Evolutionary conservation across 2,888 invertebrate species (phyloP), one percentile per base, ranked within the genome.

Genomic region (Gortyna flavago): DNA sequence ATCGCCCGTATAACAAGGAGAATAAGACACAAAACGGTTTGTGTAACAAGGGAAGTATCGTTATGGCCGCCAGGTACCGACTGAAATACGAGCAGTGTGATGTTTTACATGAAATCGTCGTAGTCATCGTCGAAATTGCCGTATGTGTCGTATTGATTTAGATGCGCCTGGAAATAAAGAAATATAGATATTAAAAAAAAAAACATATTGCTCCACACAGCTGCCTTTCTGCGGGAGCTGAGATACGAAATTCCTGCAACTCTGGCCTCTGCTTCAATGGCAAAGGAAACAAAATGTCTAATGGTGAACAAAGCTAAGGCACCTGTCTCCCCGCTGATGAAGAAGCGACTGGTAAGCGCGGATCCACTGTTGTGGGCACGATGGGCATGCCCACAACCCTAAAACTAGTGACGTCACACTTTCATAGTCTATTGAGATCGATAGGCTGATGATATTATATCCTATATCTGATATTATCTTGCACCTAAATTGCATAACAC

Each of bases 81-180:
- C 74, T 80, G 82, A 81, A 41, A 74, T 72, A 69, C 64, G 54
- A 77, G 54, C 6, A n/a, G 69, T 76, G 85, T 86, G 86, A 80
- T 81, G 89, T 91, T 73, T 97, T 98, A 98, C 98, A 98, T 98
- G 92, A 98, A 98, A 91, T 98, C 98, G 90, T 98, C 98, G 91
- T 97, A 98, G 74, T 98, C 98, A 79, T 97, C 97, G 82, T 97
- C 97, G 88, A 97, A 98, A 90, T 97, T 97, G 78, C 97, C 97
- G 87, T 97, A 97, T 77, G 97, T 96, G 89, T 97, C 98, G 92
- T 98, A 97, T 94, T 98, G 97, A 89, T 96, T 97, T 84, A 97
- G 97, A 87, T 97, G 97, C 73, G 97, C 97, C 97, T 97, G 96
- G 2, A 61, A 93, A 94, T 59, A 89, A 75, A 84, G 62, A 87